phyloP scores from a whole-genome alignment of 2,113 vertebrate genomes.

The Orthonyx spaldingii region DNA sequence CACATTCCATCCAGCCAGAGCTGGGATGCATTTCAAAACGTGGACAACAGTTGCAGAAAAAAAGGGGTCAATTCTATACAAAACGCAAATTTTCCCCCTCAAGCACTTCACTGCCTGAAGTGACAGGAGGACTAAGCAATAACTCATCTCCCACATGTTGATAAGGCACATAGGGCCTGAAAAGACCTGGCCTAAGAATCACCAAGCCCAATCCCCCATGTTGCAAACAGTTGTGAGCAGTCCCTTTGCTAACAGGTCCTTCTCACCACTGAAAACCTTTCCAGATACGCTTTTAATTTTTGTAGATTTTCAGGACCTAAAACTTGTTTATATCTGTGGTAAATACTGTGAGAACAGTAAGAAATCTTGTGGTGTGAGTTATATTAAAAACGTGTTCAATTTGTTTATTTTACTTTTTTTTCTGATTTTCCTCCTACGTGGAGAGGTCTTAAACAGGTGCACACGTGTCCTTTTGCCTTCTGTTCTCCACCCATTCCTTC shows the following conservation, averaged over 20 bases:
- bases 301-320: neutral
- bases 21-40: neutral
- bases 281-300: neutral
- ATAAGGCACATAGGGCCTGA: neutral
- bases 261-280: neutral
- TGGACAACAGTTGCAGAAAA: neutral
- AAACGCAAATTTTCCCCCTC: neutral
- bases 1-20: neutral
- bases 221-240: neutral
- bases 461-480: neutral
- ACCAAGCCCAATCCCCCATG: rapidly evolving
- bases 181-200: neutral
- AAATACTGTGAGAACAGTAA: neutral
- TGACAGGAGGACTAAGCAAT: neutral
- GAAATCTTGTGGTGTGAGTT: neutral
- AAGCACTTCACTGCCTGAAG: neutral
- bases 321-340: neutral
- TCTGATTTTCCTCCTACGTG: neutral
- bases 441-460: neutral
- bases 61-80: neutral
- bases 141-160: neutral
- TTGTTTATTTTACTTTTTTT: neutral
- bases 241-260: neutral
- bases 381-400: neutral
- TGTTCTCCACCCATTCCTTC: neutral